A percentile compares a stretch with the other conserved stretches of the same genome.
Evolutionary conservation across 2,113 vertebrate species (phyloP).

Genomic region (Corythoichthys haematopterus): DNA sequence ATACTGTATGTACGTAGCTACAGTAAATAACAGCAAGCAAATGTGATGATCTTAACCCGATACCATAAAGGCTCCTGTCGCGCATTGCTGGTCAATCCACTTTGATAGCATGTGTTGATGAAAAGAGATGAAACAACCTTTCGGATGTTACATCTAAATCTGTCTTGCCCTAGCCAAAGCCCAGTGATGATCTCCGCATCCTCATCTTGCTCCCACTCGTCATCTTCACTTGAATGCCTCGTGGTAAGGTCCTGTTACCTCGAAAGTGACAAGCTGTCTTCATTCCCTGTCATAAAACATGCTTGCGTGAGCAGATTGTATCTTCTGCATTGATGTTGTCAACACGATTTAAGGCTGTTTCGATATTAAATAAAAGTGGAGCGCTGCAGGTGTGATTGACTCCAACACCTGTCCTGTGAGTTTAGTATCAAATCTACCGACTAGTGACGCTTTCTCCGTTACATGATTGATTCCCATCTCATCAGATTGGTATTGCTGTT

Average conservation of each 20-base stretch:
- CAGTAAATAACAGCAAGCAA: conserved; percentile 31
- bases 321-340: conserved; percentile 36
- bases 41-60: conserved; percentile 60
- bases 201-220: conserved; percentile 39
- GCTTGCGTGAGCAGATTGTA: conserved; percentile 29
- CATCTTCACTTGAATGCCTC: conserved; percentile 36
- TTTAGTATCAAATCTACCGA: conserved; percentile 9
- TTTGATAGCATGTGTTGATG: conserved; percentile 55
- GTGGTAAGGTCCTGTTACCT: conserved; percentile 30
- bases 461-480: conserved; percentile 1
- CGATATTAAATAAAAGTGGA: conserved; percentile 1
- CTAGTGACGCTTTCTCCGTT: conserved; percentile 3
- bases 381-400: conserved; percentile 23
- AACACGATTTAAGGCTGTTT: conserved; percentile 3
- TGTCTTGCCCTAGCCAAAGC: conserved; percentile 26
- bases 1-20: conserved; percentile 54
- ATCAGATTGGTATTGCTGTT: neutral
- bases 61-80: conserved; percentile 56
- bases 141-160: conserved; percentile 25
- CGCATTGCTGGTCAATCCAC: conserved; percentile 43
- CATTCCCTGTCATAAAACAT: conserved; percentile 32
- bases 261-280: conserved; percentile 33
- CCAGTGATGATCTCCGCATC: conserved; percentile 40
- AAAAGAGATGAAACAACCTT: conserved; percentile 46
- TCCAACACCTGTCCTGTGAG: conserved; percentile 11